A percentile compares a stretch with the other conserved stretches of the same genome.
Conservation (phyloP, 2,888 invertebrate genomes). For the Polymixis lichenea region DNA sequence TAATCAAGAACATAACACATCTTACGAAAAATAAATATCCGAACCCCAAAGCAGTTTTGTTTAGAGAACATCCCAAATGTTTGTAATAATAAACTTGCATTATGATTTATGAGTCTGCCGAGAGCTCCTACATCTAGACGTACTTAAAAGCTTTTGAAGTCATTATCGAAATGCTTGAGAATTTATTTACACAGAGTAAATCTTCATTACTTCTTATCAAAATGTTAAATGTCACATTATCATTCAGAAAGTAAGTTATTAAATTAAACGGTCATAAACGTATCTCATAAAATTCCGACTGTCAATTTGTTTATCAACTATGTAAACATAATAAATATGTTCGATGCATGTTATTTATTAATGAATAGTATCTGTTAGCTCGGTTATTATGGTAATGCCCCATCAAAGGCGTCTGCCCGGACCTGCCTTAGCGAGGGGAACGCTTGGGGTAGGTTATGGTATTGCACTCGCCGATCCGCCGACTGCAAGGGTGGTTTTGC, state of each 20-base stretch:
- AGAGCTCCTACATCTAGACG: constrained; percentile 45
- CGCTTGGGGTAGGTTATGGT: constrained; percentile 88
- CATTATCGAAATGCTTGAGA: constrained; percentile 46
- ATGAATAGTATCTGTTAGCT: constrained; percentile 71
- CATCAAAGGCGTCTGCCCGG: constrained; percentile 85
- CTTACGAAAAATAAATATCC: neutral
- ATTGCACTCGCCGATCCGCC: constrained; percentile 86
- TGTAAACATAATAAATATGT: constrained; percentile 62
- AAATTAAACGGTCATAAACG: constrained; percentile 56
- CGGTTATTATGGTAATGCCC: constrained; percentile 85
- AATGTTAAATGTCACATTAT: constrained; percentile 47
- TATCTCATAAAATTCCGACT: constrained; percentile 57
- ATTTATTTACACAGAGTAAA: constrained; percentile 46
- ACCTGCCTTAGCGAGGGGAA: constrained; percentile 86
- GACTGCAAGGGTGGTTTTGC: constrained; percentile 87
- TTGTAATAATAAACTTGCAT: constrained; percentile 53
- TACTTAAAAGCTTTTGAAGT: constrained; percentile 55
- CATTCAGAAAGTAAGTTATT: constrained; percentile 47
- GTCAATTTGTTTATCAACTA: constrained; percentile 63
- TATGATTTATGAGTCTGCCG: constrained; percentile 52
- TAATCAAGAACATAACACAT: neutral
- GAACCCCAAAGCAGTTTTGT: constrained; percentile 23
- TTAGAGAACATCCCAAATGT: constrained; percentile 40
- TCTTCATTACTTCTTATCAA: constrained; percentile 55
- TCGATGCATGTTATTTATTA: constrained; percentile 67